A percentile compares a stretch with the other conserved stretches of the same genome.
Evolutionary conservation across 2,797 vertebrate genomes (phyloP).

Genomic region (Microtus californicus): DNA sequence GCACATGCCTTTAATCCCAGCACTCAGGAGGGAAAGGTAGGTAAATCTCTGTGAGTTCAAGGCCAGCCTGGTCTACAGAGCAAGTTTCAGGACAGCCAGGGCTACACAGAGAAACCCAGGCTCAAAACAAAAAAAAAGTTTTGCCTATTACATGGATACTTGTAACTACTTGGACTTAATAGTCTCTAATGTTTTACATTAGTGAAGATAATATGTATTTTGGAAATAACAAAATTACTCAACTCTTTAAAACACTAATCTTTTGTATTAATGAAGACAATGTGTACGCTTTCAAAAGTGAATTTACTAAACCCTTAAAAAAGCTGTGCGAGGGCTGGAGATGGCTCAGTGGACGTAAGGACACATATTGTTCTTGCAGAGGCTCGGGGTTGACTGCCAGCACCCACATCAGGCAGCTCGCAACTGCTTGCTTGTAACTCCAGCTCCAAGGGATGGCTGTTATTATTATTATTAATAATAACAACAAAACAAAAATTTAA

Average conservation of each 20-base stretch:
- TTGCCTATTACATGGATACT: not conserved
- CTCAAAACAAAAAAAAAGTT: not conserved
- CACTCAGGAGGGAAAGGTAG: too few species aligned
- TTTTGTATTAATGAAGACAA: not conserved
- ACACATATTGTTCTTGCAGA: too few species aligned
- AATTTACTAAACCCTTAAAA: constrained; percentile 54
- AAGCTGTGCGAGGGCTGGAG: not conserved
- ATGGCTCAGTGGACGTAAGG: not conserved
- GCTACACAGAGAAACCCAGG: too few species aligned
- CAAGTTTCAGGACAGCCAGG: too few species aligned
- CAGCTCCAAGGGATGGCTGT: not conserved
- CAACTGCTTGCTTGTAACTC: not conserved
- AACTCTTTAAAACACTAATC: constrained; percentile 36
- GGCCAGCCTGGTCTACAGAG: too few species aligned
- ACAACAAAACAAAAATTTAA: too few species aligned
- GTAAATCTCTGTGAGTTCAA: too few species aligned
- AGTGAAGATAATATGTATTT: not conserved
- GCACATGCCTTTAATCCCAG: too few species aligned
- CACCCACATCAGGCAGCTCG: too few species aligned
- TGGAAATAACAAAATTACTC: constrained; percentile 57
- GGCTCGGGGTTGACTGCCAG: not conserved
- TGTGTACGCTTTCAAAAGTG: constrained; percentile 7
- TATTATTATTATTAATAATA: too few species aligned
- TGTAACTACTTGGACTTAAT: constrained; percentile 19
- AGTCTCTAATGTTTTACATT: constrained; percentile 23